Percentiles rank a stretch among this genome's conserved stretches.
Evolutionary conservation across 2,113 vertebrate species (phyloP).

Genomic region (Planiliza haematocheilus): DNA sequence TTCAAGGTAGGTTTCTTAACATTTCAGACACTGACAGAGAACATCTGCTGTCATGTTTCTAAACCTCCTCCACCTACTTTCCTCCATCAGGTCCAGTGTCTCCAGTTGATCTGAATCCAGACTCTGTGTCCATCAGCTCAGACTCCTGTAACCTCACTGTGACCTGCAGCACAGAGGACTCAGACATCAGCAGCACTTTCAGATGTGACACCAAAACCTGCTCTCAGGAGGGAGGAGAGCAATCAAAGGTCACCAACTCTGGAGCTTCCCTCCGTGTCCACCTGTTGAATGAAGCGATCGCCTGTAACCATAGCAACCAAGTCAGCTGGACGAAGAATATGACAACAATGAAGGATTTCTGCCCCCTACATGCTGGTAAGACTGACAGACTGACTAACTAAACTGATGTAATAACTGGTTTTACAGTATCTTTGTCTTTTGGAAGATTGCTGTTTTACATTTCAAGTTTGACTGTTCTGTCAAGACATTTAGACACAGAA

Average conservation of each 20-base stretch:
- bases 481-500: no score
- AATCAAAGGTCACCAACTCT: background rate
- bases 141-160: conserved; percentile 44
- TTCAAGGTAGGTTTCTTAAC: conserved; percentile 40
- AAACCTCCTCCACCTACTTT: background rate
- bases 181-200: conserved; percentile 32
- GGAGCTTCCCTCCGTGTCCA: background rate
- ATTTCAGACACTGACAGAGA: no score
- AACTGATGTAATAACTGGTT: no score
- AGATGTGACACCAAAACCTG: background rate
- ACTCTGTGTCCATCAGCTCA: background rate
- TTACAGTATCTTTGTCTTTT: no score
- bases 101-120: background rate
- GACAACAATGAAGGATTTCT: fast-evolving
- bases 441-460: no score
- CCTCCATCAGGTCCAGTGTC: conserved; percentile 46
- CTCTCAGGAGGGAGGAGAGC: background rate
- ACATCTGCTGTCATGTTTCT: background rate
- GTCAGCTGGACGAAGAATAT: background rate
- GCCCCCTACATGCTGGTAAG: fast-evolving
- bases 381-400: background rate
- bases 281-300: background rate
- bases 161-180: conserved; percentile 34
- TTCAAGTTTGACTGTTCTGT: no score
- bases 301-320: conserved; percentile 60